A percentile compares a stretch with the other conserved stretches of the same genome.
phyloP scores from a whole-genome alignment of 1,140 invertebrate genomes.

The Brachionus koreanus region DNA sequence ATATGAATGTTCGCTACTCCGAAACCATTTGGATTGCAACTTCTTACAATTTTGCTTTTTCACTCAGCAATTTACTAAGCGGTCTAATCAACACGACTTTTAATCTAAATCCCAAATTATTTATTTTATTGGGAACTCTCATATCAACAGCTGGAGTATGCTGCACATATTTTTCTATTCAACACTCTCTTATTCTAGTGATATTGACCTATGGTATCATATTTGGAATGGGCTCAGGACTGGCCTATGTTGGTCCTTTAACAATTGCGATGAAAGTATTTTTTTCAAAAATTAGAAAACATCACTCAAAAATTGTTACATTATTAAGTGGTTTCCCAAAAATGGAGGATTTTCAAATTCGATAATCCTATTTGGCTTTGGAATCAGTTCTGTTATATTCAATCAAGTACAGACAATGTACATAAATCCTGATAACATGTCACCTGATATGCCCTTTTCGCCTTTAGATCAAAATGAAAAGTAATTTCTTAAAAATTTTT shows the following conservation, averaged over 20 bases:
- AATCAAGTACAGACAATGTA: constrained; percentile 57
- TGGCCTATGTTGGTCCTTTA: constrained; percentile 57
- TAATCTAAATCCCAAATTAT: constrained; percentile 51
- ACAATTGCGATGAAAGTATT: constrained; percentile 57
- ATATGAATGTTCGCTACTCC: constrained; percentile 50
- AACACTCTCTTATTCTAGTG: constrained; percentile 50
- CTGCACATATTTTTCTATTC: constrained; percentile 55
- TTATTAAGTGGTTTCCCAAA: constrained; percentile 57
- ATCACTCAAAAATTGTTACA: background rate
- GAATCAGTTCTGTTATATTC: constrained; percentile 57
- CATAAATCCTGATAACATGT: constrained; percentile 58
- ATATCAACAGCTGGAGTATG: constrained; percentile 53
- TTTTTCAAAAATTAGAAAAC: background rate
- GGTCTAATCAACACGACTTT: constrained; percentile 50
- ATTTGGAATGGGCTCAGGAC: constrained; percentile 52
- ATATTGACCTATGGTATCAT: constrained; percentile 56
- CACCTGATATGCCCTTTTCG: constrained; percentile 46
- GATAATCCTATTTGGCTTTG: constrained; percentile 58
- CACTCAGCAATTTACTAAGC: constrained; percentile 49
- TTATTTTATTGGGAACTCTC: constrained; percentile 50
- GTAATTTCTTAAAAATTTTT: background rate
- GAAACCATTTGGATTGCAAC: constrained; percentile 56
- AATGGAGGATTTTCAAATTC: constrained; percentile 58
- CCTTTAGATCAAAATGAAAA: constrained; percentile 33
- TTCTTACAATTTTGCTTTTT: constrained; percentile 45